Evolutionary conservation across 2,113 vertebrate species (phyloP).

Genomic region (Cephalopholis sonnerati): DNA sequence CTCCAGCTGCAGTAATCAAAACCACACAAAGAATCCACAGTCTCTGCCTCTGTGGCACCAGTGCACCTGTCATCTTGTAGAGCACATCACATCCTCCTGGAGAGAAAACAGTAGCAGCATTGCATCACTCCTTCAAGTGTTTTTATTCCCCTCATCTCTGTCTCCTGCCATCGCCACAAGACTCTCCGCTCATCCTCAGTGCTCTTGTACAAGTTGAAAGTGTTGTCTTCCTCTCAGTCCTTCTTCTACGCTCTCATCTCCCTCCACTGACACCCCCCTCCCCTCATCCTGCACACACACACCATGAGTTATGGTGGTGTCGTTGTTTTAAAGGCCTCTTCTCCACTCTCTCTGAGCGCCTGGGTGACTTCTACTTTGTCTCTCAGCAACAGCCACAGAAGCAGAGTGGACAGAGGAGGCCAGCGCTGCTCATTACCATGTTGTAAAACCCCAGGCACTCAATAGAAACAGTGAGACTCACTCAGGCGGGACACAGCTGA

Average conservation of each 20-base stretch:
- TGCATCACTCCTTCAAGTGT: background rate
- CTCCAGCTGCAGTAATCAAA: constrained; percentile 46
- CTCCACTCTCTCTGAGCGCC: constrained; percentile 46
- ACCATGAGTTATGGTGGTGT: constrained; percentile 63
- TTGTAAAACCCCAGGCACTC: constrained; percentile 67
- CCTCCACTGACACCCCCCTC: constrained; percentile 2
- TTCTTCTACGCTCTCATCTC: background rate
- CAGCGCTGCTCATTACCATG: constrained; percentile 77
- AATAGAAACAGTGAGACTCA: constrained; percentile 50
- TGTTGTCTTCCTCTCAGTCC: background rate
- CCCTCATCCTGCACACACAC: constrained; percentile 2
- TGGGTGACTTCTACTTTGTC: constrained; percentile 79
- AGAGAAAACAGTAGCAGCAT: background rate
- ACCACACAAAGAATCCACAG: constrained; percentile 56
- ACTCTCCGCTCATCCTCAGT: background rate
- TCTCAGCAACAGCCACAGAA: constrained; percentile 79
- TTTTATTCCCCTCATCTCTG: background rate
- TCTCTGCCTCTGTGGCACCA: background rate
- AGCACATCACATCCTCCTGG: background rate
- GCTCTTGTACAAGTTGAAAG: background rate
- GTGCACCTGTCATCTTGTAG: constrained; percentile 24
- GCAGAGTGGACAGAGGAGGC: constrained; percentile 62
- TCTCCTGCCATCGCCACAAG: no score
- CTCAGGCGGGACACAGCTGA: constrained; percentile 39
- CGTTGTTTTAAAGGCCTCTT: constrained; percentile 63